phyloP scores from a whole-genome alignment of 2,113 vertebrate species.

The Gambusia affinis region DNA sequence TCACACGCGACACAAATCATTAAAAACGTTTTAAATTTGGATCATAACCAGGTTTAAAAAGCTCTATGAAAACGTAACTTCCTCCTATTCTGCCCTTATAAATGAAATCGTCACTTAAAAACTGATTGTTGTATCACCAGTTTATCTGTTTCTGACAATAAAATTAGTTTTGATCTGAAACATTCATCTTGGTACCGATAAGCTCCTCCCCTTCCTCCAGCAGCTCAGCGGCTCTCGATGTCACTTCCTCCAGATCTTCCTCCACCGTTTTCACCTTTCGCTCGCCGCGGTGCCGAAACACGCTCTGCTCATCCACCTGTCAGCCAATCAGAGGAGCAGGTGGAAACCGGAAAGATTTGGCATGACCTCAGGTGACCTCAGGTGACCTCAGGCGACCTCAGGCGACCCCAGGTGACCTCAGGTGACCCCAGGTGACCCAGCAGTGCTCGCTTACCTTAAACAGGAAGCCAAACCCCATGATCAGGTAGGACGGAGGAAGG shows the following conservation, averaged over 20 bases:
- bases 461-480: conserved; percentile 98
- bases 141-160: too few species aligned
- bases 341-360: neutral
- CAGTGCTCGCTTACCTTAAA: conserved; percentile 86
- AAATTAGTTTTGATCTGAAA: neutral
- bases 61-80: too few species aligned
- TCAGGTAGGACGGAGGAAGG: conserved; percentile 95
- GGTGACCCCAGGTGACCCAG: neutral
- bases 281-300: conserved; percentile 91
- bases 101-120: too few species aligned
- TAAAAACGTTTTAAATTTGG: too few species aligned
- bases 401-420: too few species aligned
- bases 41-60: too few species aligned
- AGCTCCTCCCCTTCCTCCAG: conserved; percentile 87
- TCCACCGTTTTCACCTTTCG: conserved; percentile 90
- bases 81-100: too few species aligned
- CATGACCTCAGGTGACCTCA: neutral
- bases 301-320: conserved; percentile 92
- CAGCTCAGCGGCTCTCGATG: conserved; percentile 83
- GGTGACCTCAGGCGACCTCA: too few species aligned
- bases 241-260: conserved; percentile 87
- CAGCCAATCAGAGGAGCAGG: neutral
- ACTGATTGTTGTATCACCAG: too few species aligned
- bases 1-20: too few species aligned
- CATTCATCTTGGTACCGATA: conserved; percentile 75